Evolutionary conservation across 2,797 vertebrate species (phyloP), one percentile per base, ranked within the genome.

Genomic region (Urosaurus nigricauda): DNA sequence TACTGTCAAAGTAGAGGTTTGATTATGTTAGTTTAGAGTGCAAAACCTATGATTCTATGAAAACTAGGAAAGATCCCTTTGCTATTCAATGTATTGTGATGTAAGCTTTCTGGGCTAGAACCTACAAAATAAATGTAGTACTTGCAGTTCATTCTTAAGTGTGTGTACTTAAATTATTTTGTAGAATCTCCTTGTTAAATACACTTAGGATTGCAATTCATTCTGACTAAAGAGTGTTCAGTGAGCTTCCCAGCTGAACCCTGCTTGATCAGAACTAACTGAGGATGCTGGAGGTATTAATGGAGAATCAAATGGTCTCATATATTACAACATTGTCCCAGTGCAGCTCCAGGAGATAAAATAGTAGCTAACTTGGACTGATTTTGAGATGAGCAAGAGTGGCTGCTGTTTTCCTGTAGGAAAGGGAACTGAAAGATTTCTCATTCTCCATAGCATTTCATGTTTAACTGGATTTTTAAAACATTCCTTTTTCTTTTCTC

Each of bases 351-450:
- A 40, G 24, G 47, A 74, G 53, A 47, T 71, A 60, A 65, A 78
- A 56, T 89, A n/a, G 32, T 73, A 73, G 65, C 65, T 79, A 78
- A 47, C 17, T 40, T 56, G 21, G 24, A 35, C 51, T 47, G 74
- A 80, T 60, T 79, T 85, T 58, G 53, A 58, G 35, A 68, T 79
- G 78, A 53, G 68, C 53, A 37, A 58, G 63, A 60, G 32, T 51
- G 83, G 37, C 68, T 68, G 47, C 11, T 60, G 19, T 75, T 68
- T 85, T 89, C 68, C 24, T 74, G 37, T 73, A 85, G 56, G 37
- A 81, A 88, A 75, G 73, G 56, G 56, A 68, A 78, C 7, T 47
- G 71, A 88, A 85, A 89, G 32, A 65, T 82, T 89, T 82, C 58
- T 82, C 70, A 68, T 86, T 70, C 17, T 58, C 8, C 79, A 47